Evolutionary conservation across 37 sponge, comb jelly and placozoan genomes (phyloP), one percentile per base, ranked within the genome.

Genomic region (Axinella damicornis): DNA sequence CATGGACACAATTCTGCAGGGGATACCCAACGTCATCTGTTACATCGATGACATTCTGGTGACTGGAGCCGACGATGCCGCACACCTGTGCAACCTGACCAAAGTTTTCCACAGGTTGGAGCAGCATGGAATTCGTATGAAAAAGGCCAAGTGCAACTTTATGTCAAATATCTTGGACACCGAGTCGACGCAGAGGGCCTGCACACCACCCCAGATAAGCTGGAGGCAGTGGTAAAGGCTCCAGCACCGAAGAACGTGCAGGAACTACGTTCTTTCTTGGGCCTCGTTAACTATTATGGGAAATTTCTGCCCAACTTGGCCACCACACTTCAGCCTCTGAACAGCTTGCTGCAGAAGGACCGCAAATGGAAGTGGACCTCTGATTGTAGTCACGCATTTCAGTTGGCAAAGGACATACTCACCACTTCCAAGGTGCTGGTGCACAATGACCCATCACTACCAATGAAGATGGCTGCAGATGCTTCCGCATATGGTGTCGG

Each of bases 401-500:
- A 68, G 34, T 22, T 41, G 20, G 82, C 38, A 21, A 66, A 81
- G 37, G 70, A 67, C 28, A 22, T 27, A 68, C 70, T 81, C 56
- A 25, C 53, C n/a, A 55, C 58, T 33, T 20, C 54, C 22, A 9
- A 46, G 40, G 82, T 70, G 37, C 71, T 81, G 34, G 71, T 58
- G 33, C 71, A 81, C 34, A 55, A 83, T 56, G 61, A 83, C 54
- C 56, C 63, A 14, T n/a, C 27, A 6, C 64, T 83, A 20, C 83
- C 83, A 21, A 22, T 83, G 19, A 39, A 38, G 22, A 22, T 81
- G 54, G 82, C 71, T 41, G 58, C 53, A 27, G 82, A 81, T 81
- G 82, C 82, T 1, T 81, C 82, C 30, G 55, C 70, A 24, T 81
- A 81, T 68, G 70, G 70, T 52, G 27, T 83, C 19, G 83, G 83